Conservation (phyloP, 2,113 vertebrate species). For the Nerophis ophidion region DNA sequence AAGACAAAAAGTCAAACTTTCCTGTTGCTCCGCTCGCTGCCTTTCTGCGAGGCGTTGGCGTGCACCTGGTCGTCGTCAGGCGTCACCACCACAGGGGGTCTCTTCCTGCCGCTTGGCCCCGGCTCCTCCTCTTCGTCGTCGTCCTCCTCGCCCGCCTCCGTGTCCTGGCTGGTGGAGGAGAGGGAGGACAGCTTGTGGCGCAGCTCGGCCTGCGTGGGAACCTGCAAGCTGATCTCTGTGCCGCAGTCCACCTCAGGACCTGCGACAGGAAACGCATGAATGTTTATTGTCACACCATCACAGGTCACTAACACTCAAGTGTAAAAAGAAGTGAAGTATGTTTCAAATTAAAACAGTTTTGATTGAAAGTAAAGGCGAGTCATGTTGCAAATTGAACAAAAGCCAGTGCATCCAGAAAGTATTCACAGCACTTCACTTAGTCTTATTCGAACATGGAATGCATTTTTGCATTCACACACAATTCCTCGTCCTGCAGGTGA, state of each 20-base stretch:
- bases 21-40: conserved; percentile 21
- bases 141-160: conserved; percentile 70
- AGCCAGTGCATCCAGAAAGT: too few relatives aligned
- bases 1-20: conserved; percentile 36
- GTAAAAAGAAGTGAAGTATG: neutral
- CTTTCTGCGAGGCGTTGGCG: conserved; percentile 67
- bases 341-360: too few relatives aligned
- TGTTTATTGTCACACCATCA: neutral
- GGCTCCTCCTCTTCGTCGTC: conserved; percentile 58
- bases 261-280: conserved; percentile 29
- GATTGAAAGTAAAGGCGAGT: too few relatives aligned
- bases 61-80: conserved; percentile 83
- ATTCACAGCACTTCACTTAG: too few relatives aligned
- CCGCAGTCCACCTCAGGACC: conserved; percentile 73
- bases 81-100: conserved; percentile 68
- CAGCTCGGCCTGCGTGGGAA: conserved; percentile 76
- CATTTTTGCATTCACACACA: too few relatives aligned
- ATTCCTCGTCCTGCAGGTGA: too few relatives aligned
- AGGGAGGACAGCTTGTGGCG: conserved; percentile 76
- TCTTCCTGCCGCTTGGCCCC: conserved; percentile 55
- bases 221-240: conserved; percentile 80
- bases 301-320: neutral
- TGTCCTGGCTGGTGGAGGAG: conserved; percentile 75
- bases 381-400: too few relatives aligned
- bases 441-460: too few relatives aligned